Evolutionary conservation across 35 echinoderm and acorn worm genomes (phyloP), one percentile per base, ranked within the genome.

Genomic region (Acanthaster planci): DNA sequence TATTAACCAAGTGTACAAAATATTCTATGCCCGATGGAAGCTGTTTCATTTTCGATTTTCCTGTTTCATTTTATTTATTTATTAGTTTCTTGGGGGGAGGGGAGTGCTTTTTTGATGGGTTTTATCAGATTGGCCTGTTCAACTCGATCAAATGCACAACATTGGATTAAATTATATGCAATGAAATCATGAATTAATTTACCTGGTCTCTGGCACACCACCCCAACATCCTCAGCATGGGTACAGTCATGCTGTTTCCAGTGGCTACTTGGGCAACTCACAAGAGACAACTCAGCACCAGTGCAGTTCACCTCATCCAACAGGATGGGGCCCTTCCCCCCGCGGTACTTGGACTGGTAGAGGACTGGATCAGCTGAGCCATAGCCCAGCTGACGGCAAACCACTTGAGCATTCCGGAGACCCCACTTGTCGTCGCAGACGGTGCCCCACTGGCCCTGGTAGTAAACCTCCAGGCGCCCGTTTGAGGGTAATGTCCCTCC

Each of bases 321-420:
- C 8, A 72, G 12, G 18, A 83, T 51, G 9, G 59, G 42, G 22
- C 60, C 87, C 10, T 0, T 76, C 6, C 56, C 59, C 44, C 36
- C 40, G 18, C 67, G 81, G 60, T 77, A 90, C 14, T 29, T 30
- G 21, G 40, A 40, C 26, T 67, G 37, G 55, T 40, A 19, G 19
- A 67, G 58, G 51, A 60, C 55, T 3, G 57, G 16, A 8, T 39
- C 44, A 17, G 80, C 87, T 23, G 32, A 64, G 2, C 34, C 78
- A 37, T 75, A 89, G 39, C 80, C 80, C 38, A 89, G 79, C 57
- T 89, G 87, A 52, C 51, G 87, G 40, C 87, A 89, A 2, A 82
- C 60, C 8, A 83, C 87, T 1, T 53, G 30, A 58, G 87, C 87
- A 12, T 89, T 80, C 8, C 1, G 37, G 17, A 89, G 27, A n/a